A percentile compares a stretch with the other conserved stretches of the same genome.
These are phyloP conservation scores for Epiperipatus broadwayi DNA, from an alignment of 2,888 invertebrate genomes.

Conservation along the genomic window DNA sequence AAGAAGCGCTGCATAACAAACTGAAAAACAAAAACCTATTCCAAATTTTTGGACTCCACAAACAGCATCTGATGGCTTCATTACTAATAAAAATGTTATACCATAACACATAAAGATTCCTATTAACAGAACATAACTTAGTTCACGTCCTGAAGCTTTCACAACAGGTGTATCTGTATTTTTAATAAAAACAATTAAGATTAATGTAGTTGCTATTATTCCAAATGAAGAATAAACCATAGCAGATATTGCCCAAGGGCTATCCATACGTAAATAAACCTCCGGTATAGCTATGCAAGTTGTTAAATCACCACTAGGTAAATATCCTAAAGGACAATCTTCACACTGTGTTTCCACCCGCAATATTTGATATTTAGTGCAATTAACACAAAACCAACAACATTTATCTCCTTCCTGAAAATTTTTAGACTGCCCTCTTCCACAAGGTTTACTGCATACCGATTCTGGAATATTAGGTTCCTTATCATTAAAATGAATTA, in stretches of 20 bases:
- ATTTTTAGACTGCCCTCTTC: slow-evolving; percentile 69
- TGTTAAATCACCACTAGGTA: slow-evolving; percentile 55
- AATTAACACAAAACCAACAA: slow-evolving; percentile 84
- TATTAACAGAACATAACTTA: slow-evolving; percentile 29
- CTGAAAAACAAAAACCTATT: slow-evolving; percentile 28
- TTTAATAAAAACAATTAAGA: slow-evolving; percentile 27
- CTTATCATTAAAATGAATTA: slow-evolving; percentile 61
- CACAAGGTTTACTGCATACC: slow-evolving; percentile 73
- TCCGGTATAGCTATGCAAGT: slow-evolving; percentile 55
- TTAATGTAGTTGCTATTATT: slow-evolving; percentile 25
- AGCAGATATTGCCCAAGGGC: slow-evolving; percentile 79
- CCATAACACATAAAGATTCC: slow-evolving; percentile 30
- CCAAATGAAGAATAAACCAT: slow-evolving; percentile 42
- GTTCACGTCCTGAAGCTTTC: slow-evolving; percentile 30
- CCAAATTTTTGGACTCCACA: slow-evolving; percentile 30
- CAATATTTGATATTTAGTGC: slow-evolving; percentile 64
- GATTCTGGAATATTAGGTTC: slow-evolving; percentile 62
- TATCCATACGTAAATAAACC: slow-evolving; percentile 36
- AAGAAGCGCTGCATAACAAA: slow-evolving; percentile 30
- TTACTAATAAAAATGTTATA: slow-evolving; percentile 29
- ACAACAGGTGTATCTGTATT: slow-evolving; percentile 30
- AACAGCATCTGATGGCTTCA: slow-evolving; percentile 25
- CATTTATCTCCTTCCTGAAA: slow-evolving; percentile 81
- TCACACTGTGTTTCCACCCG: slow-evolving; percentile 62
- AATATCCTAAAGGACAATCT: slow-evolving; percentile 54